Percentiles rank a stretch among this genome's conserved stretches.
These are phyloP conservation scores for Leucania comma DNA, from an alignment of 2,888 invertebrate species.

Conservation along the genomic window DNA sequence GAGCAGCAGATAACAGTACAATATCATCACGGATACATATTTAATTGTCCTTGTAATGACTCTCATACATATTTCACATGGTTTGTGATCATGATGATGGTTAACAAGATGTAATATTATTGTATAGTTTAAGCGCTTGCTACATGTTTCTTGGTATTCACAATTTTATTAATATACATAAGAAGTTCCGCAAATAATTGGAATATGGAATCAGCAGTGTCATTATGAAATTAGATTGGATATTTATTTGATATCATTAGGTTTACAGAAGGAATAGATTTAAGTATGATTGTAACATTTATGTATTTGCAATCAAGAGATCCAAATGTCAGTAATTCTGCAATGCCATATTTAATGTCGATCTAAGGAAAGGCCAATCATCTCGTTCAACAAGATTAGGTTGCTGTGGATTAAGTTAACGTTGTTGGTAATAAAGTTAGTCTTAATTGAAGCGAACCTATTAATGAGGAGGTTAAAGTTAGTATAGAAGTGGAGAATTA, in stretches of 20 bases:
- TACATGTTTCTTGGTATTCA: conserved; percentile 20
- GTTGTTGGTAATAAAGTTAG: background rate
- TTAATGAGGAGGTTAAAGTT: background rate
- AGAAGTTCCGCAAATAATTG: conserved; percentile 3
- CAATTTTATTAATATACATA: conserved; percentile 17
- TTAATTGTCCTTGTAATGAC: conserved; percentile 50
- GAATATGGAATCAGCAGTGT: conserved; percentile 14
- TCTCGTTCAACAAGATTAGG: background rate
- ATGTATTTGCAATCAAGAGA: conserved; percentile 37
- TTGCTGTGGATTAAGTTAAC: background rate
- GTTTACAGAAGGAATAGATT: conserved; percentile 23
- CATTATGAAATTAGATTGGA: conserved; percentile 33
- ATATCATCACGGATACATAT: conserved; percentile 53
- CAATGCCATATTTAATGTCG: conserved; percentile 19
- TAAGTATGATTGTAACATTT: conserved; percentile 47
- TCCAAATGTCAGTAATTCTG: conserved; percentile 45
- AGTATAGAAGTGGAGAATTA: background rate
- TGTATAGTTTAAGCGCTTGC: conserved; percentile 16
- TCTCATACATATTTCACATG: conserved; percentile 52
- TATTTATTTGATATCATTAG: conserved; percentile 29
- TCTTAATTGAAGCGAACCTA: background rate
- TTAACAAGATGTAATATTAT: conserved; percentile 39
- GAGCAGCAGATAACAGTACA: conserved; percentile 38
- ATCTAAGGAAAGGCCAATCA: conserved; percentile 22
- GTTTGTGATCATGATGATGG: conserved; percentile 26